Evolutionary conservation across 1,140 invertebrate species (phyloP), one percentile per base, ranked within the genome.

Genomic region (Drosophila bifasciata): DNA sequence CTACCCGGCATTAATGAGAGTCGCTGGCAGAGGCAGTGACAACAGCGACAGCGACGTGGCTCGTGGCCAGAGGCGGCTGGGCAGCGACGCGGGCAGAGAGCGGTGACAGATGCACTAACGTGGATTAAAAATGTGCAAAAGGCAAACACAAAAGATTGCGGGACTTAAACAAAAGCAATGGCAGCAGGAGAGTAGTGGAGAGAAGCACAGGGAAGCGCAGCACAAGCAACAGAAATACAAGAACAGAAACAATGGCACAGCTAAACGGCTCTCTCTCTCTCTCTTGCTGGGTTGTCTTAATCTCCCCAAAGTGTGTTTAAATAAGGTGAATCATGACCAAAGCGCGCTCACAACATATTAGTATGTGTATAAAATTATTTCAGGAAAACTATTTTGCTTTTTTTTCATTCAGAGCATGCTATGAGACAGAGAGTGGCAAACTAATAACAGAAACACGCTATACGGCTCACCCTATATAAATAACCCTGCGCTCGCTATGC

Each of bases 71-170:
- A 69, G 44, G 55, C 16, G 43, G 36, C 53, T 44, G 32, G 40
- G 39, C 32, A 28, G 28, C 32, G 51, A 28, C 25, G 46, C 16
- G 25, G 28, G 39, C 63, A 39, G 48, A 32, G 25, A 32, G 9
- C 36, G 48, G 43, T 73, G 73, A 73, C 73, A 76, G 73, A 76
- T 76, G 73, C 73, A 76, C 57, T 74, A 74, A 61, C 52, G 64
- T 68, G 70, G 63, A 76, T 76, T 76, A 68, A 74, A 73, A 76
- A 51, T 62, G 48, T 73, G 62, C 52, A 73, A 45, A 57, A 60
- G 45, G 72, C 46, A 73, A 39, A 61, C 44, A 73, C 50, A 67
- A 73, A 69, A 68, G 64, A 61, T 46, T 60, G 25, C 28, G 28
- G 45, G 23, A 40, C 45, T 59, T 39, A 52, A 51, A 50, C 61